phyloP scores from a whole-genome alignment of 2,113 vertebrate genomes.

The Aptenodytes patagonicus region DNA sequence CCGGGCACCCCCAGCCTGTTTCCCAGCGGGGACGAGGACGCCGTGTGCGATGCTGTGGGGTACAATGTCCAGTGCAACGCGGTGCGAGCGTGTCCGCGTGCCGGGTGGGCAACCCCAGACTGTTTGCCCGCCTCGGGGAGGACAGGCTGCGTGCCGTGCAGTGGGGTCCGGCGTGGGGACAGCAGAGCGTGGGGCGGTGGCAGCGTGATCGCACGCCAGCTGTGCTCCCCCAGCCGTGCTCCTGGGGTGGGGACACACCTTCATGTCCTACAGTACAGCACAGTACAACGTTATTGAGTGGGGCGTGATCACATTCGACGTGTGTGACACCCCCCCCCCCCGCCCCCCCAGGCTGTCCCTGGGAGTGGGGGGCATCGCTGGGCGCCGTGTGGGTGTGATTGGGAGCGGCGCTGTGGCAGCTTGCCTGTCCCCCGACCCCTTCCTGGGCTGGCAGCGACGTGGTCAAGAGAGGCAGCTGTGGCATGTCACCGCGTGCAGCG shows the following conservation, averaged over 20 bases:
- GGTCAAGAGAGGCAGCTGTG: neutral
- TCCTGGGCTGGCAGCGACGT: neutral
- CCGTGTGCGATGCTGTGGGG: accelerated
- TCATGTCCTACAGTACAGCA: no score
- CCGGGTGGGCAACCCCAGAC: no score
- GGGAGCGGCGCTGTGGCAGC: neutral
- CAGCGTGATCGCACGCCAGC: accelerated
- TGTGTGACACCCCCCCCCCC: no score
- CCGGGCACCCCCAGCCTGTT: no score
- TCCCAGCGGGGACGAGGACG: accelerated
- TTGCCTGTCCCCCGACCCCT: neutral
- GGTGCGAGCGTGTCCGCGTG: neutral
- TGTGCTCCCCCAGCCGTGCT: neutral
- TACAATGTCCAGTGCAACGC: accelerated
- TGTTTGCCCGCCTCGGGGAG: neutral
- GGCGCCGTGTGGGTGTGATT: accelerated
- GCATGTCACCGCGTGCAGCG: accelerated
- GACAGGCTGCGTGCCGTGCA: neutral
- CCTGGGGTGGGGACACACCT: neutral
- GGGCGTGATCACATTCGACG: accelerated
- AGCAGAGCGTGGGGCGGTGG: neutral
- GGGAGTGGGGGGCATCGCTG: neutral
- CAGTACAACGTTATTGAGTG: accelerated
- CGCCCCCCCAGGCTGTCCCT: no score
- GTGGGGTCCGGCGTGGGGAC: neutral